phyloP scores from a whole-genome alignment of 2,797 vertebrate species.

The Enteromius radiatus region DNA sequence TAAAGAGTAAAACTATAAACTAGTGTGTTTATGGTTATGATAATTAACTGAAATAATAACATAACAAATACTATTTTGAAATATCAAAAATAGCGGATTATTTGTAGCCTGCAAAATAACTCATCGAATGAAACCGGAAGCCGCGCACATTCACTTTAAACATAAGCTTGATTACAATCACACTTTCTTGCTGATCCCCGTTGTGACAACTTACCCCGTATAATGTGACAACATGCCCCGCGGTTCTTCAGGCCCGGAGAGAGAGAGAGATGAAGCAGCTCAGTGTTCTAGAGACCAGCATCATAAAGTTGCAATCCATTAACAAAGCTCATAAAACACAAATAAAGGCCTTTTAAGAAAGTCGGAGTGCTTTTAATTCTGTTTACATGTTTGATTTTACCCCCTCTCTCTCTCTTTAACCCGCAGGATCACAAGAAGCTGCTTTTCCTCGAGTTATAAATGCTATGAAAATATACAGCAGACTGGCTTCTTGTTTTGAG shows the following conservation, averaged over 20 bases:
- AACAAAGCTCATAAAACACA: slow-evolving; percentile 18
- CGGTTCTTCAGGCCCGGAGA: background rate
- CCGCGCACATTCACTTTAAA: background rate
- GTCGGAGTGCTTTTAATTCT: slow-evolving; percentile 48
- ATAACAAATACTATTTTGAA: background rate
- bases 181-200: background rate
- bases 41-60: background rate
- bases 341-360: background rate
- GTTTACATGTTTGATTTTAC: slow-evolving; percentile 44
- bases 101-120: background rate
- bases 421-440: slow-evolving; percentile 47
- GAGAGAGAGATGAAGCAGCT: background rate
- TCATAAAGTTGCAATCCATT: background rate
- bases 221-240: background rate
- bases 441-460: slow-evolving; percentile 51
- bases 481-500: slow-evolving; percentile 51
- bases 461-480: slow-evolving; percentile 61
- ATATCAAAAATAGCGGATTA: background rate
- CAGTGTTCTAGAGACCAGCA: background rate
- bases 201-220: background rate
- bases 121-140: background rate
- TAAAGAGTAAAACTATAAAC: background rate
- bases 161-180: background rate
- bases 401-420: background rate
- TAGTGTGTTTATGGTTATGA: background rate